These are phyloP conservation scores for Phyto melanocephala DNA, from an alignment of 2,888 invertebrate genomes.

Conservation along the genomic window DNA sequence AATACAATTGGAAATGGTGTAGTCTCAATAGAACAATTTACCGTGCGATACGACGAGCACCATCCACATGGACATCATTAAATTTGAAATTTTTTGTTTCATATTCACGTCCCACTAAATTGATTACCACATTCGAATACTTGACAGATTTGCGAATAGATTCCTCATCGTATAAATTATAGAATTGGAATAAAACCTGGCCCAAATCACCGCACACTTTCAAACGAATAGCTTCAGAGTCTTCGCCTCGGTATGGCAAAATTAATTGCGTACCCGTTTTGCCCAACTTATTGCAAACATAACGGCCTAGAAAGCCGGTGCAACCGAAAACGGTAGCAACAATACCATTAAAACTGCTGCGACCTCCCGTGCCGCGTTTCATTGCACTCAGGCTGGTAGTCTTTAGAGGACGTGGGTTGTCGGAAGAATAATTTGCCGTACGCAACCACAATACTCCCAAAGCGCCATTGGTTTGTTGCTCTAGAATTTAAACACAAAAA, in stretches of 20 bases:
- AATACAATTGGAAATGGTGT: too few relatives aligned
- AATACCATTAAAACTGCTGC: conserved; percentile 97
- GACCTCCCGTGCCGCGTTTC: conserved; percentile 92
- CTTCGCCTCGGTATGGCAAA: conserved; percentile 94
- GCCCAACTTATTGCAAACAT: conserved; percentile 93
- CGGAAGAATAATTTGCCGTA: conserved; percentile 71
- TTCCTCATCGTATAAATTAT: conserved; percentile 90
- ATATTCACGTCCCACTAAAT: conserved; percentile 93
- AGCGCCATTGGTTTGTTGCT: conserved; percentile 72
- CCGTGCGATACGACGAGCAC: conserved; percentile 90
- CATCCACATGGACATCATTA: conserved; percentile 92
- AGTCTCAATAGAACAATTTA: too few relatives aligned
- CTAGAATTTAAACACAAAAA: conserved; percentile 15
- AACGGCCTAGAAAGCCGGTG: conserved; percentile 92
- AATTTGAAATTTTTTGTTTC: conserved; percentile 94
- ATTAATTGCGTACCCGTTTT: conserved; percentile 93
- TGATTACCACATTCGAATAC: conserved; percentile 98
- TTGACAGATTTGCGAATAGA: conserved; percentile 90
- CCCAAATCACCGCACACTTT: conserved; percentile 96
- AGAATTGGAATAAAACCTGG: conserved; percentile 94
- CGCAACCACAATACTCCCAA: conserved; percentile 75
- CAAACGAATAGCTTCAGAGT: conserved; percentile 86
- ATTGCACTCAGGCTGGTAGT: conserved; percentile 83
- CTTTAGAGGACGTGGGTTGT: conserved; percentile 76
- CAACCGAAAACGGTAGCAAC: conserved; percentile 99